These are phyloP conservation scores for Ardeotis arabs DNA, from an alignment of 2,113 vertebrate genomes.

Conservation along the genomic window DNA sequence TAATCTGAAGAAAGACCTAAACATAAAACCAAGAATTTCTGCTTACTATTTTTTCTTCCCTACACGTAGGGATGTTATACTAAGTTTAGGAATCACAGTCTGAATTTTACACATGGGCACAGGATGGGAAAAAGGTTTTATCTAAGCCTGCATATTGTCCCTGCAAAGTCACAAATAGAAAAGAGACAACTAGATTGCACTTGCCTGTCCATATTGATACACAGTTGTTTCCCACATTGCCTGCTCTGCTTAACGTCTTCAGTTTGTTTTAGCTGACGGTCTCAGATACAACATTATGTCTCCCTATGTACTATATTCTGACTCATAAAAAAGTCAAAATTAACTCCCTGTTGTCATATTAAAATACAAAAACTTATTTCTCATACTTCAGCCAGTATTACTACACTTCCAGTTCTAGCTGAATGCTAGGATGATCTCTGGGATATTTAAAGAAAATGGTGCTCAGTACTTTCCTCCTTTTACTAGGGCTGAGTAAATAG, in stretches of 20 bases:
- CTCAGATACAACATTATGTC: background rate
- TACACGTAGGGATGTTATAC: background rate
- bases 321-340: background rate
- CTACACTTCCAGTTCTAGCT: background rate
- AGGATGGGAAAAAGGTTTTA: background rate
- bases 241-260: background rate
- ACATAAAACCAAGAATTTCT: background rate
- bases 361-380: background rate
- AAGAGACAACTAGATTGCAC: background rate
- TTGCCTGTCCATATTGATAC: background rate
- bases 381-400: background rate
- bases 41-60: background rate
- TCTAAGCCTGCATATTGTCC: background rate
- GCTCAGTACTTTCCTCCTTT: background rate
- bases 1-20: conserved; percentile 7
- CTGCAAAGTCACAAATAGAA: background rate
- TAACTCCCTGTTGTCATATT: background rate
- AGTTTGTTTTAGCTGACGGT: background rate
- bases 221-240: background rate
- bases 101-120: background rate
- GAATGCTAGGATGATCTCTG: background rate
- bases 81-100: background rate
- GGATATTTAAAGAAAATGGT: background rate
- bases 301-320: background rate
- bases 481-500: background rate